A percentile compares a stretch with the other conserved stretches of the same genome.
phyloP scores from a whole-genome alignment of 2,888 invertebrate genomes.

The Microdon myrmicae region DNA sequence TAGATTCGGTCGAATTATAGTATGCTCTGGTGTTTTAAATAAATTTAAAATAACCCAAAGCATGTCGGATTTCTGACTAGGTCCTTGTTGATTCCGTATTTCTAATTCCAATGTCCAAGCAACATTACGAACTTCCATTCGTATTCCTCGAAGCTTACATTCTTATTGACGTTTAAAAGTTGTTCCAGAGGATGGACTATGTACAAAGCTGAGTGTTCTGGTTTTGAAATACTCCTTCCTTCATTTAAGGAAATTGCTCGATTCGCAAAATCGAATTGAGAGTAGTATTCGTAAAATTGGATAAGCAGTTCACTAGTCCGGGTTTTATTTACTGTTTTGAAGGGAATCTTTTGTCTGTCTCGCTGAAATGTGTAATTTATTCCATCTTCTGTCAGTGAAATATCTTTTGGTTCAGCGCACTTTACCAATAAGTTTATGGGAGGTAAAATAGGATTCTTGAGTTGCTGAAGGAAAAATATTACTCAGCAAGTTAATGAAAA shows the following conservation, averaged over 20 bases:
- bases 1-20: conserved; percentile 63
- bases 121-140: conserved; percentile 74
- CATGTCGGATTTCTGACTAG: conserved; percentile 51
- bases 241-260: conserved; percentile 80
- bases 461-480: conserved; percentile 82
- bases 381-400: conserved; percentile 75
- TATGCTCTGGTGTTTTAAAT: conserved; percentile 67
- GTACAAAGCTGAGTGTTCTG: conserved; percentile 77
- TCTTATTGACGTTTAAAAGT: conserved; percentile 84
- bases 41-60: conserved; percentile 70
- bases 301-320: conserved; percentile 73
- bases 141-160: conserved; percentile 81
- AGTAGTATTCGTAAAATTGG: conserved; percentile 85
- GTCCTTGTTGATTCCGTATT: conserved; percentile 58
- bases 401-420: conserved; percentile 69
- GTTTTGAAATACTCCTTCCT: conserved; percentile 74
- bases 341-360: conserved; percentile 70
- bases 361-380: conserved; percentile 81
- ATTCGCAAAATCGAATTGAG: conserved; percentile 80
- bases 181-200: conserved; percentile 87
- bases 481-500: conserved; percentile 87
- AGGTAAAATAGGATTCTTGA: conserved; percentile 74
- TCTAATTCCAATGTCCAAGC: conserved; percentile 76
- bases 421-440: conserved; percentile 71
- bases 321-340: conserved; percentile 67